Evolutionary conservation across 2,888 invertebrate species (phyloP), one percentile per base, ranked within the genome.

Genomic region (Torymus aiolomorphi): DNA sequence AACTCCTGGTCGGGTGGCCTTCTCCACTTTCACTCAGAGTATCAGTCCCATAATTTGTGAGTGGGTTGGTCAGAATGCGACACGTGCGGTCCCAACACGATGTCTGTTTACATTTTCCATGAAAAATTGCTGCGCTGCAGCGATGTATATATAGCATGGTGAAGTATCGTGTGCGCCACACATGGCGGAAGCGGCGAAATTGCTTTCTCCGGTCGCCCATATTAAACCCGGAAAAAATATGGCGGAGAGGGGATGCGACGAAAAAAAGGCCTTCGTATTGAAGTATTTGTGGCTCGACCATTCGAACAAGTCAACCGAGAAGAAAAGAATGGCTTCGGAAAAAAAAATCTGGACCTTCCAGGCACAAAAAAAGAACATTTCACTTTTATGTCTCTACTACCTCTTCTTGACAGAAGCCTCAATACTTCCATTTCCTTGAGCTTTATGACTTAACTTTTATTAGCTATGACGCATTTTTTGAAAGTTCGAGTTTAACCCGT

Each of bases 171-270:
- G 83, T 86, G 85, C 66, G 74, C 57, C 78, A 82, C 86, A 87
- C 84, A 87, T 87, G 86, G 83, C 84, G 86, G 86, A 86, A 86
- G 82, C 77, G 79, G 78, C 65, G 65, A 78, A 66, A 82, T 63
- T 63, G 66, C 76, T 69, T 70, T 70, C 78, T 57, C 63, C 76
- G 3, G 14, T n/a, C 16, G 13, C 59, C 51, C 31, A 62, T 57
- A 12, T 61, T 62, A 13, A 59, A 13, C 61, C 52, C 13, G 13
- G 49, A 56, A 67, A 62, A n/a, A 10, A 66, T 20, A 54, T 16
- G 63, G 20, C n/a, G 18, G 51, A 20, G n/a, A 51, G 11, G 13
- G 0, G 59, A 13, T 10, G 10, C 13, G n/a, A 49, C 54, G 56
- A 71, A 80, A 73, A 76, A 69, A 73, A 63, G n/a, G 57, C 52